Conservation (phyloP, 2,888 invertebrate genomes). For the Philhelius pedissequus region DNA sequence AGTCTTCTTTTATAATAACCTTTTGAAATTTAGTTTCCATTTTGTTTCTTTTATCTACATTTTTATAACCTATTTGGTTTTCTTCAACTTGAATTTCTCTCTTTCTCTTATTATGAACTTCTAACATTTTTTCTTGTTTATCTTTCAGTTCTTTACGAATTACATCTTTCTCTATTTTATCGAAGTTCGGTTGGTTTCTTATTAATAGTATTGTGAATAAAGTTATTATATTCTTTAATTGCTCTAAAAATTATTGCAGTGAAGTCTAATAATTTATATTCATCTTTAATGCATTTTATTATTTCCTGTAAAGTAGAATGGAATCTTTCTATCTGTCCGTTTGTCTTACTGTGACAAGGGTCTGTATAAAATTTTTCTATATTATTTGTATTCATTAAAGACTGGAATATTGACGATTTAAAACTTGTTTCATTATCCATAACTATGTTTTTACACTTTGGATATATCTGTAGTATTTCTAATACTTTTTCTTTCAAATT, state of each 20-base stretch:
- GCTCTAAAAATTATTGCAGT: neutral
- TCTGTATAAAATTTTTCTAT: conserved; percentile 24
- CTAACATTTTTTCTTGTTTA: no score
- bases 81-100: no score
- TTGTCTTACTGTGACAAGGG: conserved; percentile 26
- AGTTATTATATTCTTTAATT: no score
- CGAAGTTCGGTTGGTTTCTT: no score
- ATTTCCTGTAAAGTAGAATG: conserved; percentile 21
- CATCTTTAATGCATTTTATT: neutral
- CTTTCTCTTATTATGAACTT: no score
- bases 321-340: conserved; percentile 33
- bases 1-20: no score
- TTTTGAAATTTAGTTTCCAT: no score
- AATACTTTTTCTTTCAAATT: conserved; percentile 18
- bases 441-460: conserved; percentile 6
- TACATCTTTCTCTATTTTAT: no score
- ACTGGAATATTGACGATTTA: neutral
- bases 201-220: no score
- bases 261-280: neutral
- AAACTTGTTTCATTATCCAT: conserved; percentile 18
- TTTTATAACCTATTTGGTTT: no score
- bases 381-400: conserved; percentile 12
- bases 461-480: conserved; percentile 28
- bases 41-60: no score
- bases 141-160: no score